Base-by-base conservation (phyloP, 2,888 invertebrate species). In the Yponomeuta plumbellus region DNA sequence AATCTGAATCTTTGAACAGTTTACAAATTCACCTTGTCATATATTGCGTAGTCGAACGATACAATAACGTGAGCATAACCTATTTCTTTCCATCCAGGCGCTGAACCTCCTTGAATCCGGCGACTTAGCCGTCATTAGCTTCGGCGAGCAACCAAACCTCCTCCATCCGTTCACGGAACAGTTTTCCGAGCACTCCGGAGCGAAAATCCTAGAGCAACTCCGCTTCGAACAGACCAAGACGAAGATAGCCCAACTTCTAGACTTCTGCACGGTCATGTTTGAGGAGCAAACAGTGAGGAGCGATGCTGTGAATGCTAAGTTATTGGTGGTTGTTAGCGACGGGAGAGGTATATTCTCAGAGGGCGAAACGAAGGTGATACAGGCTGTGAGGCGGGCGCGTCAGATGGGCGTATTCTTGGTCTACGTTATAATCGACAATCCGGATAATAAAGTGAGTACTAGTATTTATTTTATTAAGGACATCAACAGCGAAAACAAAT, bases 401-500 rank as follows among this genome's bases (percentile, higher is more conserved):
- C 92, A 97, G 66, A 93, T 94, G 66, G 94, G 96, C 58, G 95
- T 99, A 72, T 99, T 99, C 85, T 93, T 97, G 70, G 97, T 99
- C 6, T 99, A 99, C 80, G 94, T 99, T 65, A 96, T 99, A 70
- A 94, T 99, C 62, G 99, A 99, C 83, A 98, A 97, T 89, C 97
- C 97, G 10, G 93, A 95, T 71, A 97, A 96, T 81, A 96, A 97
- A 93, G 97, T 96, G 76, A 80, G 79, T 40, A 59, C 21, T 57
- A 6, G 23, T 20, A 57, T 13, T 4, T 1, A 11, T 44, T 44
- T 44, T n/a, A n/a, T n/a, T n/a, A n/a, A n/a, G n/a, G n/a, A n/a
- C n/a, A n/a, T n/a, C n/a, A n/a, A n/a, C n/a, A n/a, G n/a, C n/a
- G n/a, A n/a, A n/a, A n/a, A n/a, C n/a, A n/a, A n/a, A n/a, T n/a